Percentiles rank a stretch among this genome's conserved stretches.
Evolutionary conservation across 2,888 invertebrate genomes (phyloP).

Genomic region (Nomada flava): DNA sequence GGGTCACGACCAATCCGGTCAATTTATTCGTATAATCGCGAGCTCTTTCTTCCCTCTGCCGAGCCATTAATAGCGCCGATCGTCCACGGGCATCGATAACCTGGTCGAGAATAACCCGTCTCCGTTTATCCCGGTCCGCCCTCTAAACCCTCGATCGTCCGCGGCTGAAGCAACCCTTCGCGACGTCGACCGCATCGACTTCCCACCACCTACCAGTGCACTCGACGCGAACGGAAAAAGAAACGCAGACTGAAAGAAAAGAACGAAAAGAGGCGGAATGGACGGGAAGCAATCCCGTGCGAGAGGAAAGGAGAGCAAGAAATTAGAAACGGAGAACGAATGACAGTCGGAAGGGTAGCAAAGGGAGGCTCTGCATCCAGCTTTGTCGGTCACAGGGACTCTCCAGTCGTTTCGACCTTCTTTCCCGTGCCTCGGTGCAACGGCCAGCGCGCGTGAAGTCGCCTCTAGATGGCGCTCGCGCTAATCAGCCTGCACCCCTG

Average conservation of each 20-base stretch:
- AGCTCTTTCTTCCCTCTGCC: slow-evolving; percentile 17
- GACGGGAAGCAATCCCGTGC: neutral
- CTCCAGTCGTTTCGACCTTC: slow-evolving; percentile 64
- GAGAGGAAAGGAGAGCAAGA: no score
- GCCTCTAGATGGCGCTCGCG: slow-evolving; percentile 55
- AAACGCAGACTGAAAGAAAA: neutral
- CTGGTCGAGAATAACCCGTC: slow-evolving; percentile 43
- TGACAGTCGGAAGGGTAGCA: slow-evolving; percentile 1
- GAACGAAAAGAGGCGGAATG: slow-evolving; percentile 1
- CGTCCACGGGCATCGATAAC: slow-evolving; percentile 47
- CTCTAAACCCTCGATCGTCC: slow-evolving; percentile 12
- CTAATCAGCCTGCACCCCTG: slow-evolving; percentile 48
- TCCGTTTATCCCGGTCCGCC: neutral
- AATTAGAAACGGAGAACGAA: neutral
- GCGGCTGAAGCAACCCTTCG: neutral
- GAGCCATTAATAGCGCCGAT: slow-evolving; percentile 47
- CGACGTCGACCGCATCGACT: neutral
- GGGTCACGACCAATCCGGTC: slow-evolving; percentile 40
- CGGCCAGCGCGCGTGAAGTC: slow-evolving; percentile 54
- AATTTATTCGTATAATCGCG: slow-evolving; percentile 50
- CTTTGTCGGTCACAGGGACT: slow-evolving; percentile 61
- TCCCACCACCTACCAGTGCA: no score
- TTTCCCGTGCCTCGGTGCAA: slow-evolving; percentile 61
- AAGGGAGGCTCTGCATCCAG: slow-evolving; percentile 14
- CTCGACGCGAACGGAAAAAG: neutral